phyloP scores from a whole-genome alignment of 2,113 vertebrate species.

The Raja brachyura region DNA sequence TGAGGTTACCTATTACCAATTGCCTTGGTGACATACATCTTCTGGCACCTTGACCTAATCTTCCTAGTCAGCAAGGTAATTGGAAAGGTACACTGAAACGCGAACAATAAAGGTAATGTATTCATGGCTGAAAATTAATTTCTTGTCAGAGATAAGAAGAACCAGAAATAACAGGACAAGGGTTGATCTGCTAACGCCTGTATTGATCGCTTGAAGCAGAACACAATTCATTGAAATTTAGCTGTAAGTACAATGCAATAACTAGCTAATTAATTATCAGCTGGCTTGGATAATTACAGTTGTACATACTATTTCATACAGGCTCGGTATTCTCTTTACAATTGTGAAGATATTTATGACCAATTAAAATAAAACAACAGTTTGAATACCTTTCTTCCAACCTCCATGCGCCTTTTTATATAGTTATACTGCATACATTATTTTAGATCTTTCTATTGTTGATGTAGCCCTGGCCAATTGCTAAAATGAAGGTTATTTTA shows the following conservation, averaged over 20 bases:
- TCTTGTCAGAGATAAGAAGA: constrained; percentile 25
- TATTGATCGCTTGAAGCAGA: not conserved
- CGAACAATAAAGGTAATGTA: constrained; percentile 32
- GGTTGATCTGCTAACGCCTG: not conserved
- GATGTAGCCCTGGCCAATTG: not conserved
- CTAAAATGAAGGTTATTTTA: not conserved
- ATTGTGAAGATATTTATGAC: constrained; percentile 18
- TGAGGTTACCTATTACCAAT: not conserved
- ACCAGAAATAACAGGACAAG: constrained; percentile 12
- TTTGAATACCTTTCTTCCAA: not conserved
- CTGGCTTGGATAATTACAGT: not conserved
- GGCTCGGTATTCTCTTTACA: not conserved
- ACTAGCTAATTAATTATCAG: constrained; percentile 10
- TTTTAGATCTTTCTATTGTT: not conserved
- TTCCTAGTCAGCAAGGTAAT: not conserved
- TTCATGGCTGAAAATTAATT: constrained; percentile 29
- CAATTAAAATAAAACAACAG: not conserved
- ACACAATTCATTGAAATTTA: constrained; percentile 8
- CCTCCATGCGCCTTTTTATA: not conserved
- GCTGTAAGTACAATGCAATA: not conserved
- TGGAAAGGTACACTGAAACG: not conserved
- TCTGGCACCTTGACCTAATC: too few relatives aligned
- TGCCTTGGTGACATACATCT: too few relatives aligned
- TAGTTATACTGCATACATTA: not conserved
- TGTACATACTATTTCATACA: not conserved